Conservation (phyloP, 2,888 invertebrate species). For the Hedya salicella region DNA sequence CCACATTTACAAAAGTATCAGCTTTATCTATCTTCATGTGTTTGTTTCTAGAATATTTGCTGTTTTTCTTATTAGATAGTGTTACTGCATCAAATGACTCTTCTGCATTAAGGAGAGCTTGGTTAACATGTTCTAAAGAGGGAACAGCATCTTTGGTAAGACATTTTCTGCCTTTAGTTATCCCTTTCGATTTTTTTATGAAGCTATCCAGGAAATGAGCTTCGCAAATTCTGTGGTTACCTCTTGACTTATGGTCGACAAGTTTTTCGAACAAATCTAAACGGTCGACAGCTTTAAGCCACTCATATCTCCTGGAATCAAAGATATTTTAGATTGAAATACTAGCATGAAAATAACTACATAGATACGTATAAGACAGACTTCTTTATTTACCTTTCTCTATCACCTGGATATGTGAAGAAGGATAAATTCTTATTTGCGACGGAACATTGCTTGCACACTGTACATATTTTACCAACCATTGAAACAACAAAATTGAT, state of each 20-base stretch:
- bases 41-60: neutral
- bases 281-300: conserved; percentile 48
- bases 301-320: conserved; percentile 46
- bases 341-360: neutral
- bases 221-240: conserved; percentile 49
- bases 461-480: conserved; percentile 49
- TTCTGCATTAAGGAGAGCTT: conserved; percentile 6
- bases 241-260: conserved; percentile 44
- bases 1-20: neutral
- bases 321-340: neutral
- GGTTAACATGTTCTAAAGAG: conserved; percentile 38
- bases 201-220: conserved; percentile 45
- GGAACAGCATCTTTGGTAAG: conserved; percentile 47
- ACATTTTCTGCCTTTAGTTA: conserved; percentile 43
- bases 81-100: neutral
- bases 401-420: conserved; percentile 47
- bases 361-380: neutral
- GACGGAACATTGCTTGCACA: conserved; percentile 47
- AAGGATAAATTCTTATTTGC: conserved; percentile 45
- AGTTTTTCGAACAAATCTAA: conserved; percentile 46
- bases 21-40: neutral
- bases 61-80: conserved; percentile 10
- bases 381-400: conserved; percentile 41
- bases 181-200: conserved; percentile 36
- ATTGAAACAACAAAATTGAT: conserved; percentile 32